Evolutionary conservation across 2,888 invertebrate species (phyloP).

Genomic region (Ectemnius lituratus): DNA sequence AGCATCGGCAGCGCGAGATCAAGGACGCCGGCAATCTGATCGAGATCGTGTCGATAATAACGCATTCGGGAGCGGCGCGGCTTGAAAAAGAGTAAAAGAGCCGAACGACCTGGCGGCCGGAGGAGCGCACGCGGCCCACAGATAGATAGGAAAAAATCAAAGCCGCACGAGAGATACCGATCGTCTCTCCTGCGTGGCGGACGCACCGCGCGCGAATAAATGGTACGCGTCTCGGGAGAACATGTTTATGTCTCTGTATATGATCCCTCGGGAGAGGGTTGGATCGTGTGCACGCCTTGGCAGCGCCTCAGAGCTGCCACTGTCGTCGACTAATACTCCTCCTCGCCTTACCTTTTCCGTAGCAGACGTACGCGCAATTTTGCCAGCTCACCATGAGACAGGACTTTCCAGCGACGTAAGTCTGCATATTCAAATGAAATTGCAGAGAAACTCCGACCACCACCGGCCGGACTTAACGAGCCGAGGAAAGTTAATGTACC

Average conservation of each 20-base stretch:
- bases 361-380: neutral
- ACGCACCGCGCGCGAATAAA: slow-evolving; percentile 20
- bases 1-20: slow-evolving; percentile 35
- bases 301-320: neutral
- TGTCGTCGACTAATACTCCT: neutral
- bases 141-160: slow-evolving; percentile 57
- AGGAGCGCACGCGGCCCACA: no score
- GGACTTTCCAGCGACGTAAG: neutral
- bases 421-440: slow-evolving; percentile 4
- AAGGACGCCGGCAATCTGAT: slow-evolving; percentile 53
- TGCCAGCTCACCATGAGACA: neutral
- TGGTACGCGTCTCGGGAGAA: slow-evolving; percentile 25
- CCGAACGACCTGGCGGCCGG: slow-evolving; percentile 5
- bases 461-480: neutral
- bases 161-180: slow-evolving; percentile 8
- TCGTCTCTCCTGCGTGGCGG: slow-evolving; percentile 1
- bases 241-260: slow-evolving; percentile 16
- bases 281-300: neutral
- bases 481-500: neutral
- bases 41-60: slow-evolving; percentile 55
- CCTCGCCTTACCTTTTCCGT: neutral
- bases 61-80: slow-evolving; percentile 50
- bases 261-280: slow-evolving; percentile 7
- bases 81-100: slow-evolving; percentile 37
- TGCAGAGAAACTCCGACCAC: neutral